Percentiles rank a stretch among this genome's conserved stretches.
phyloP scores from a whole-genome alignment of 64 coral and sea anemone genomes.

The Anthopleura sola region DNA sequence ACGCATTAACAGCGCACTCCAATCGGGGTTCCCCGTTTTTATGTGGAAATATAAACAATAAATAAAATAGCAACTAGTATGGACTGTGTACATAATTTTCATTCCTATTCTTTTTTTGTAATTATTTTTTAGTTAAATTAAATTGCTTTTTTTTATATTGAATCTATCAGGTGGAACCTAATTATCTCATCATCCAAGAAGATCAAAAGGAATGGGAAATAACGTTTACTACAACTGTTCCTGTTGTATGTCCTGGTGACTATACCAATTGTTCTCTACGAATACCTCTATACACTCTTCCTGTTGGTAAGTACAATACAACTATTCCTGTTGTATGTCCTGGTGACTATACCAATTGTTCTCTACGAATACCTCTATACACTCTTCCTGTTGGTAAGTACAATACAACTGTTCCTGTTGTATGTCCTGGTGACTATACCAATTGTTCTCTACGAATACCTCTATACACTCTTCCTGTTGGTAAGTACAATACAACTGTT shows the following conservation, averaged over 20 bases:
- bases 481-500: conserved; percentile 46
- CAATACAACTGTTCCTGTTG: conserved; percentile 50
- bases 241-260: conserved; percentile 53
- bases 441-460: conserved; percentile 60
- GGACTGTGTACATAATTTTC: no score
- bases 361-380: conserved; percentile 51
- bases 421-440: conserved; percentile 41
- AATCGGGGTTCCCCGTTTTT: no score
- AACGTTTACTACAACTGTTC: conserved; percentile 60
- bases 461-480: conserved; percentile 45
- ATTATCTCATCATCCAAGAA: conserved; percentile 57
- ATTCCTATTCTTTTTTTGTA: no score
- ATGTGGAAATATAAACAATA: no score
- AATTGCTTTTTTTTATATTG: no score
- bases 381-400: conserved; percentile 51
- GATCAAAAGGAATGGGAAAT: conserved; percentile 64
- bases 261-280: conserved; percentile 50
- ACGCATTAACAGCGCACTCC: no score
- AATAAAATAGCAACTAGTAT: no score
- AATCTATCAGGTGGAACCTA: conserved; percentile 50
- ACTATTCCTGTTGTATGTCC: conserved; percentile 79
- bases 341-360: conserved; percentile 34
- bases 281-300: conserved; percentile 46
- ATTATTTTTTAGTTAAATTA: no score
- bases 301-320: conserved; percentile 33